A percentile compares a stretch with the other conserved stretches of the same genome.
phyloP scores from a whole-genome alignment of 2,113 vertebrate species.

The Camelus dromedarius region DNA sequence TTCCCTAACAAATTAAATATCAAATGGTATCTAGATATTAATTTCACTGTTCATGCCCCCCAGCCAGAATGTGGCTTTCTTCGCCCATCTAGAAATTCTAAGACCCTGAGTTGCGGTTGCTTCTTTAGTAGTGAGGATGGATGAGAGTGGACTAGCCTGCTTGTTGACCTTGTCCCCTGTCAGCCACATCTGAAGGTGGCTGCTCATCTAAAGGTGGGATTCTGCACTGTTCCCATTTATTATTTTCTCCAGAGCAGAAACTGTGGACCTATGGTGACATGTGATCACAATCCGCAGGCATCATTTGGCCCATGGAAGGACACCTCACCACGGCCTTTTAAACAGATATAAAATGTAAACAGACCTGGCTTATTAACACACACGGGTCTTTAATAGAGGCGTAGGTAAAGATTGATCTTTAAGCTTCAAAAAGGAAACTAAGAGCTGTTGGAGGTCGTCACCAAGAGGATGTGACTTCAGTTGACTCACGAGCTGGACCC shows the following conservation, averaged over 20 bases:
- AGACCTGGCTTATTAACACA: neutral
- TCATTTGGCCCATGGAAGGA: neutral
- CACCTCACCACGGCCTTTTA: neutral
- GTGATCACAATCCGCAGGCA: neutral
- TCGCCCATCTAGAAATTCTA: neutral
- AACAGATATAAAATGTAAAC: neutral
- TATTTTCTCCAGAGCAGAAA: neutral
- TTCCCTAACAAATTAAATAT: neutral
- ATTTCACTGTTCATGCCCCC: neutral
- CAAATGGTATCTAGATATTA: neutral
- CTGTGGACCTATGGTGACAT: neutral
- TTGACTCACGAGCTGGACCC: neutral
- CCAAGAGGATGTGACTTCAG: neutral
- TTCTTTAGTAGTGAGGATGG: neutral
- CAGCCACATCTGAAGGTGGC: neutral
- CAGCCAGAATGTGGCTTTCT: neutral
- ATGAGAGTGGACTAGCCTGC: neutral
- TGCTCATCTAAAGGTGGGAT: neutral
- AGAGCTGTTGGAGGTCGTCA: neutral
- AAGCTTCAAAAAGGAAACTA: neutral
- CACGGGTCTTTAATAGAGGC: neutral
- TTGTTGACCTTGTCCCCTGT: neutral
- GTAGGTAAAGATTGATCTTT: neutral
- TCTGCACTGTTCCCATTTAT: neutral
- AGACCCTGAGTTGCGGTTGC: neutral